Evolutionary conservation across 2,113 vertebrate species (phyloP), one percentile per base, ranked within the genome.

Genomic region (Hyperopisus bebe): DNA sequence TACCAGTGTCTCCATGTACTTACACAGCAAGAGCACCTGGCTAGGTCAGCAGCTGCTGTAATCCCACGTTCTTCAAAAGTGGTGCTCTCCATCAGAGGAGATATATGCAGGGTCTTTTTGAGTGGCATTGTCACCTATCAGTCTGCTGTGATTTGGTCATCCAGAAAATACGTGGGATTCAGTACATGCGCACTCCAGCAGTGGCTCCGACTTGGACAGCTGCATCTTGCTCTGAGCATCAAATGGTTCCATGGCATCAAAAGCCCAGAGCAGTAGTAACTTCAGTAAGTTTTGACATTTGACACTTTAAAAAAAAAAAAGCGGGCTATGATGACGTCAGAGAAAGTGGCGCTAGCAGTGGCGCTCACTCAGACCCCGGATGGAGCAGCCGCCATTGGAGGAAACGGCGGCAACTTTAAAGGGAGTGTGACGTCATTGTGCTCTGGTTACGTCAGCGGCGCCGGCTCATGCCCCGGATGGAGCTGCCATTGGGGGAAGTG

Each of bases 11-110:
- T 83, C 3, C 24, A 17, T 86, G 15, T 83, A 0, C 94, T 96
- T 0, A 95, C 95, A 0, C 95, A 96, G 93, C 96, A 96, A 91
- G 95, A 96, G 91, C 97, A 96, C 88, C 92, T 92, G 7, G 93
- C 96, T 88, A 96, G 91, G 0, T 95, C 95, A 1, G 10, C 85
- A 0, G 94, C 92, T 66, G 94, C 92, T 5, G 96, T 93, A 0
- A 96, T 51, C 50, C 50, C 13, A 51, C 50, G 96, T 11, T 27
- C 90, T 15, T 44, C 90, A 90, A 97, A 97, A 7, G 94, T 96
- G 89, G 85, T 95, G 92, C 8, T 66, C 95, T 92, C 3, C 92
- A 93, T 92, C 0, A 94, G 93, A 84, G 92, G 91, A 83, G 88
- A 90, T 44, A 92, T 55, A 91, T 90, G 92, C n/a, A 92, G 90